Conservation (phyloP, 64 coral and sea anemone species). For the Pocillopora damicornis region DNA sequence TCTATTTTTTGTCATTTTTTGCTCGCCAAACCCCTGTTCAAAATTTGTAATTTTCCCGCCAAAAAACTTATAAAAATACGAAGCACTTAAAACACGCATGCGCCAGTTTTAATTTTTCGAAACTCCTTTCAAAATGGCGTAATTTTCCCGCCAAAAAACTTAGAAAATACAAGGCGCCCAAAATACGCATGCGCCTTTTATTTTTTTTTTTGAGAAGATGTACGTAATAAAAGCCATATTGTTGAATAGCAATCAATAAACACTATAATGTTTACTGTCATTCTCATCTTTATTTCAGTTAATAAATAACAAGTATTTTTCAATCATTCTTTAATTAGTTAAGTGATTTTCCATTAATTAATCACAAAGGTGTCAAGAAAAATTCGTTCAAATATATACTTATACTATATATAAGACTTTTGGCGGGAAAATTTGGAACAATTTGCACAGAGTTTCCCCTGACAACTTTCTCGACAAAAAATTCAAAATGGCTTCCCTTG, state of each 20-base stretch:
- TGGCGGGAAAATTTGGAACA: background rate
- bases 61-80: background rate
- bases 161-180: too few species aligned
- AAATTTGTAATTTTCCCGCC: background rate
- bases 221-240: too few species aligned
- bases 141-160: background rate
- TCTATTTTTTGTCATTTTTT: background rate
- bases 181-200: too few species aligned
- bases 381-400: background rate
- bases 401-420: too few species aligned
- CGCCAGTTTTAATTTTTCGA: background rate
- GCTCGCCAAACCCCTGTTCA: background rate
- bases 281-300: background rate
- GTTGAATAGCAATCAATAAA: background rate
- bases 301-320: background rate
- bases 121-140: background rate
- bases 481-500: background rate
- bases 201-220: too few species aligned
- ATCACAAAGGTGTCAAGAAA: background rate
- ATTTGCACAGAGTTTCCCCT: background rate
- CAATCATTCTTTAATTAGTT: background rate
- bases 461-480: background rate
- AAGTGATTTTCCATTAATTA: background rate
- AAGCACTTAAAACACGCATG: background rate
- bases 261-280: background rate